phyloP scores from a whole-genome alignment of 2,113 vertebrate genomes.

The Macaca fascicularis region T2T-MFA8v1.1 NC_088375.1:83496001-83496500 shows the following conservation, averaged over 20 bases:
- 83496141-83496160: neutral
- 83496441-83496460: conserved; percentile 70
- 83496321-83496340: conserved; percentile 25
- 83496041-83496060: neutral
- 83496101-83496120: neutral
- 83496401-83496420: neutral
- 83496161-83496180: neutral
- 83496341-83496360: conserved; percentile 48
- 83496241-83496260: neutral
- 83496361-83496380: conserved; percentile 42
- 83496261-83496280: neutral
- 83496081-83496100: neutral
- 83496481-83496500: neutral
- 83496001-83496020: neutral
- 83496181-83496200: conserved; percentile 6
- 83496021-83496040: neutral
- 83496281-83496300: neutral
- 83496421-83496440: conserved; percentile 49
- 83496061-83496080: neutral
- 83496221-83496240: neutral
- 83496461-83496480: conserved; percentile 39
- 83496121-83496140: conserved; percentile 10
- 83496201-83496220: neutral
- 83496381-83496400: conserved; percentile 46
- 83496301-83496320: neutral